Conservation (phyloP, 2,888 invertebrate genomes). For the Catonia carolina region DNA sequence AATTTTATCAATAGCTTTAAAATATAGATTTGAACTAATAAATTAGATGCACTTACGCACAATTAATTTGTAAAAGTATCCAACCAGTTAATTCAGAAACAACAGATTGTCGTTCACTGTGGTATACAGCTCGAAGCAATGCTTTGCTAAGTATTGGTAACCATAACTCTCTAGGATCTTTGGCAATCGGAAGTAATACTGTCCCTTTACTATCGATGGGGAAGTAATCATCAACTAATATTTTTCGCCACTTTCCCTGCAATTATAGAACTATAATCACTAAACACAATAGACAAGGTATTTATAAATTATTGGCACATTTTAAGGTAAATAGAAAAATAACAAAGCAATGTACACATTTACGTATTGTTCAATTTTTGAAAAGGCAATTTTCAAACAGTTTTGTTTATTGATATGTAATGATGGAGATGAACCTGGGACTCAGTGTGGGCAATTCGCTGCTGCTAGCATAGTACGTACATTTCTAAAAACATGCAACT, state of each 20-base stretch:
- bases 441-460: no score
- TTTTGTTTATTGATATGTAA: no score
- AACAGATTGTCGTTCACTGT: slow-evolving; percentile 41
- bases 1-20: no score
- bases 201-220: slow-evolving; percentile 42
- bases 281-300: background rate
- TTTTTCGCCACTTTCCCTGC: slow-evolving; percentile 43
- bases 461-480: no score
- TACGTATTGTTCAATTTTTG: background rate
- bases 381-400: background rate
- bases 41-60: slow-evolving; percentile 16
- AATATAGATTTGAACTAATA: no score
- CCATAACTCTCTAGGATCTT: slow-evolving; percentile 44
- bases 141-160: slow-evolving; percentile 46
- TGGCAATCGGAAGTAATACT: slow-evolving; percentile 41
- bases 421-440: no score
- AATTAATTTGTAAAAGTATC: slow-evolving; percentile 28
- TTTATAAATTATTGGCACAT: no score
- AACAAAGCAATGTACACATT: background rate
- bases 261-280: background rate
- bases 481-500: no score
- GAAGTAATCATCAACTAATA: slow-evolving; percentile 45
- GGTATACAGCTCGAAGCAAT: slow-evolving; percentile 42
- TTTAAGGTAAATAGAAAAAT: background rate
- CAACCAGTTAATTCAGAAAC: slow-evolving; percentile 46